phyloP scores from a whole-genome alignment of 1,140 invertebrate species.

The Glossosoma conforme region DNA sequence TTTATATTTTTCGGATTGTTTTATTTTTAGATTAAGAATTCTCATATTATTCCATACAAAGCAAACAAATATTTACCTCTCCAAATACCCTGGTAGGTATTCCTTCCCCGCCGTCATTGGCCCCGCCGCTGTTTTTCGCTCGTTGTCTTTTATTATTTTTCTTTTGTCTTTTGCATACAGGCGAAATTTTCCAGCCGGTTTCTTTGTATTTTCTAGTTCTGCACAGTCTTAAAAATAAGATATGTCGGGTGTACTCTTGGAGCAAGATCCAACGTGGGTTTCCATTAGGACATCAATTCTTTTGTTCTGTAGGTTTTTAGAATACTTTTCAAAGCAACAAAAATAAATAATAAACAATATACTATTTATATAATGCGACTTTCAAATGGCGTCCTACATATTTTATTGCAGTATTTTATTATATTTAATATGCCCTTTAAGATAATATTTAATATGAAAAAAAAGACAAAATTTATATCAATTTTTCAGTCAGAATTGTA shows the following conservation, averaged over 20 bases:
- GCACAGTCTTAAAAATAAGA: background rate
- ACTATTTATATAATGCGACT: background rate
- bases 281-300: constrained; percentile 2
- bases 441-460: no score
- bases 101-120: constrained; percentile 1
- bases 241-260: constrained; percentile 2
- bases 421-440: no score
- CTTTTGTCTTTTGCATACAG: constrained; percentile 3
- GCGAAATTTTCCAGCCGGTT: constrained; percentile 3
- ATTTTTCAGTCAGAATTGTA: no score
- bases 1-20: no score
- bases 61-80: no score
- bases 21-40: no score
- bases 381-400: no score
- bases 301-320: background rate
- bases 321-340: background rate
- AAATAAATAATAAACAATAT: constrained; percentile 1
- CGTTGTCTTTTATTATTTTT: constrained; percentile 4
- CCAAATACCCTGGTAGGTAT: no score
- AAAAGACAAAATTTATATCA: no score
- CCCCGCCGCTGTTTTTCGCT: background rate
- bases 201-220: background rate
- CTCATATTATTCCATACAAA: no score
- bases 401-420: no score
- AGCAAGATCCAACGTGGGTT: background rate